Evolutionary conservation across 2,113 vertebrate species (phyloP).

Genomic region (Hirundichthys speculiger): DNA sequence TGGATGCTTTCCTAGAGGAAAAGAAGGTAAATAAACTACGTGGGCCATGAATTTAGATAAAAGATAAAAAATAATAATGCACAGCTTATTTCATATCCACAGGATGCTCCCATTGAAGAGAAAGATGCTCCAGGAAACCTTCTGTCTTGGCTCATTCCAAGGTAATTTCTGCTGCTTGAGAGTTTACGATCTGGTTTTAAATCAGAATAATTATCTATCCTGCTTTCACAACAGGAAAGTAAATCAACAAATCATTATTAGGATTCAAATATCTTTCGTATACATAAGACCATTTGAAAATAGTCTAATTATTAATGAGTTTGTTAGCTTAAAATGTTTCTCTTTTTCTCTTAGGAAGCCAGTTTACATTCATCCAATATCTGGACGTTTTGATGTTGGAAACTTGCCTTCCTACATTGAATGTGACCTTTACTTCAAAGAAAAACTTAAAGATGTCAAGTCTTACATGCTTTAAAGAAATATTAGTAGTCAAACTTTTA

Average conservation of each 20-base stretch:
- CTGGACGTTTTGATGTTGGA: conserved; percentile 84
- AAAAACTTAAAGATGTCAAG: conserved; percentile 61
- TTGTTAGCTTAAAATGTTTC: neutral
- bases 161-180: conserved; percentile 52
- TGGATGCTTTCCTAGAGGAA: conserved; percentile 81
- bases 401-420: conserved; percentile 79
- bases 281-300: too few relatives aligned
- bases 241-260: too few relatives aligned
- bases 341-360: conserved; percentile 69
- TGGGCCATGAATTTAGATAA: too few relatives aligned
- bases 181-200: too few relatives aligned
- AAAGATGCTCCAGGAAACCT: conserved; percentile 84
- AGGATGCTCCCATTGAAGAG: conserved; percentile 75
- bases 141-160: conserved; percentile 82
- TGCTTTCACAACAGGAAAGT: too few relatives aligned
- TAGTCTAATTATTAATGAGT: too few relatives aligned
- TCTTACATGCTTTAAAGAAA: conserved; percentile 76
- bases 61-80: neutral
- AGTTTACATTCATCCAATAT: conserved; percentile 75
- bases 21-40: conserved; percentile 73
- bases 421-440: conserved; percentile 81
- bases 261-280: too few relatives aligned
- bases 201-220: too few relatives aligned
- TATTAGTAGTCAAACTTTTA: neutral
- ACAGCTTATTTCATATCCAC: neutral